Evolutionary conservation across 2,113 vertebrate species (phyloP), one percentile per base, ranked within the genome.

Genomic region (Ploceus nigricollis): DNA sequence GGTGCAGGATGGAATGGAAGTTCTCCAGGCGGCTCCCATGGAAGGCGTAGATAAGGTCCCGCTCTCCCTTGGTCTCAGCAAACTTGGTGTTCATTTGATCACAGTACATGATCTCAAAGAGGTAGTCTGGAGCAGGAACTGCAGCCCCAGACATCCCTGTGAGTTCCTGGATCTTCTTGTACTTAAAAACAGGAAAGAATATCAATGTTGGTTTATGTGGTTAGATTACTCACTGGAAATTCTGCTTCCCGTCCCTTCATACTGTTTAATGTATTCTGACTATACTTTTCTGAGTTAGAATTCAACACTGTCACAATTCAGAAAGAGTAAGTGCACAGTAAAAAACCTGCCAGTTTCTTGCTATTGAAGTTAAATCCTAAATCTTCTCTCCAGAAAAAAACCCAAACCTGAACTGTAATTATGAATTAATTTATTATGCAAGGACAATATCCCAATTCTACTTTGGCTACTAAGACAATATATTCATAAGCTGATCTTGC

Each of bases 1-100:
- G 99, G 97, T 99, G 99, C 93, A 99, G 97, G 82, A 99, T 99
- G 71, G 99, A 99, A 92, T 99, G 99, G 96, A 99, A 99, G 97
- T 99, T 99, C 96, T 99, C 99, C 12, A 99, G 97, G 58, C 99
- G 98, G 96, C 99, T 99, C 86, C 99, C 99, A 0, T 99, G 99
- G 97, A 99, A 99, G 81, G 99, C 99, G 2, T 99, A 99, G 97
- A 99, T 98, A 47, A 99, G 97, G 60, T 99, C 99, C 89, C 98
- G 97, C 45, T 98, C 98, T 28, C 98, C 99, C 94, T 96, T 98
- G 61, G 97, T 99, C 98, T 98, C 98, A 24, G 99, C 98, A 89
- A 99, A 99, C 92, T 98, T 98, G 93, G 98, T 92, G 1, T 99
- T 99, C 97, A 99, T 98, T 87, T 98, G 98, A 68, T 99, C 98